These are phyloP conservation scores for Calliphora vomitoria DNA, from an alignment of 2,888 invertebrate genomes.

Conservation along the genomic window DNA sequence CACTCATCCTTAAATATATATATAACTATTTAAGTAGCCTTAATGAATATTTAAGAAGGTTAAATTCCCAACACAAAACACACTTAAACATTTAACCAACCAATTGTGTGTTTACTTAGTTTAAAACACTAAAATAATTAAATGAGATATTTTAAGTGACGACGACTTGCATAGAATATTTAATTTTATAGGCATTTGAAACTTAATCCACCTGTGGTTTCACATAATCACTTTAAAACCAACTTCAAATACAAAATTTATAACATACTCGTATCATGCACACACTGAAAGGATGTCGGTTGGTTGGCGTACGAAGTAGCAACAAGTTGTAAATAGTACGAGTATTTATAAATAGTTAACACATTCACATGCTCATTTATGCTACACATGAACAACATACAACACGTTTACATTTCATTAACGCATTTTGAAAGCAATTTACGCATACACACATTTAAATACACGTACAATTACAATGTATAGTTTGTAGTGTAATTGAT, in stretches of 20 bases:
- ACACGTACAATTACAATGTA: not conserved
- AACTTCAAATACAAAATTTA: constrained; percentile 63
- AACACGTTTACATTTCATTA: constrained; percentile 75
- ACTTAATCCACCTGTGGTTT: constrained; percentile 76
- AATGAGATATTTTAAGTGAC: constrained; percentile 61
- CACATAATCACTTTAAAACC: constrained; percentile 74
- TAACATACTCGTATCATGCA: constrained; percentile 29
- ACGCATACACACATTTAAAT: constrained; percentile 47
- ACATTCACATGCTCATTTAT: constrained; percentile 27
- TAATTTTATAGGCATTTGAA: constrained; percentile 72
- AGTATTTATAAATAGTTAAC: constrained; percentile 44
- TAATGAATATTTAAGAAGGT: constrained; percentile 22
- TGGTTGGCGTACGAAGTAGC: constrained; percentile 37
- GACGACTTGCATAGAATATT: constrained; percentile 68
- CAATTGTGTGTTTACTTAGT: constrained; percentile 54
- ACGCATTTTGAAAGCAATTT: constrained; percentile 73
- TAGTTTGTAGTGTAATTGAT: constrained; percentile 61
- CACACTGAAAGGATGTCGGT: constrained; percentile 30
- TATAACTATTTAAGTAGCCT: not conserved
- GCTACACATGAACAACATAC: constrained; percentile 18
- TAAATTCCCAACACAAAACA: constrained; percentile 7
- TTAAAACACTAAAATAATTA: constrained; percentile 68
- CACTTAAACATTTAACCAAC: constrained; percentile 52
- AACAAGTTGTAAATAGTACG: constrained; percentile 58
- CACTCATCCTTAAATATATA: not conserved